Evolutionary conservation across 2,888 invertebrate species (phyloP), one percentile per base, ranked within the genome.

Genomic region (Gari tellinella): DNA sequence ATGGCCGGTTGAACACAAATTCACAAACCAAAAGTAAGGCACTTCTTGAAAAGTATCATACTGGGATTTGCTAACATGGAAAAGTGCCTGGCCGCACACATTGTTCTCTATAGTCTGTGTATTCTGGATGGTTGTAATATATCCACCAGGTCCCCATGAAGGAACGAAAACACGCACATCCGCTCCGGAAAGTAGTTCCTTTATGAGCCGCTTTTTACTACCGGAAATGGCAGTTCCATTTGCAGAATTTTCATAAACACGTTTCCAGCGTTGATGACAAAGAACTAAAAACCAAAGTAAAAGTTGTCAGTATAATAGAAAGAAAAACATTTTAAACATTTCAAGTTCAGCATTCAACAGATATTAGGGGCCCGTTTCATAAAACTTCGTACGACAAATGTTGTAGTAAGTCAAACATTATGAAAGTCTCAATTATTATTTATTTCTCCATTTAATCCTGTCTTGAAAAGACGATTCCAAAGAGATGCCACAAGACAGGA

Each of bases 241-340:
- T 14, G 58, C 80, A 15, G 77, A 72, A 57, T 83, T 77, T 10
- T 72, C 77, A 45, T 69, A 82, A 4, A 83, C 49, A 10, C 81
- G 52, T 1, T 65, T 72, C 85, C 85, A 83, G 26, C 77, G 58
- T 43, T 81, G 72, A 21, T 84, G 81, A 62, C 84, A 84, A 19
- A 70, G 70, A 63, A 67, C 82, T 84, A 68, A 1, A 57, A 40
- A 5, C 5, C 4, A 55, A 14, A 10, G 8, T 21, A n/a, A n/a
- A n/a, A n/a, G n/a, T n/a, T n/a, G n/a, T n/a, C n/a, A n/a, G n/a
- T n/a, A n/a, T n/a, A n/a, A n/a, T n/a, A n/a, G n/a, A n/a, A n/a
- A n/a, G n/a, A n/a, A n/a, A n/a, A n/a, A n/a, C n/a, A n/a, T n/a
- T n/a, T n/a, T n/a, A n/a, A n/a, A n/a, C n/a, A n/a, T n/a, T n/a